Evolutionary conservation across 2,797 vertebrate genomes (phyloP).

Genomic region (Protonibea diacanthus): DNA sequence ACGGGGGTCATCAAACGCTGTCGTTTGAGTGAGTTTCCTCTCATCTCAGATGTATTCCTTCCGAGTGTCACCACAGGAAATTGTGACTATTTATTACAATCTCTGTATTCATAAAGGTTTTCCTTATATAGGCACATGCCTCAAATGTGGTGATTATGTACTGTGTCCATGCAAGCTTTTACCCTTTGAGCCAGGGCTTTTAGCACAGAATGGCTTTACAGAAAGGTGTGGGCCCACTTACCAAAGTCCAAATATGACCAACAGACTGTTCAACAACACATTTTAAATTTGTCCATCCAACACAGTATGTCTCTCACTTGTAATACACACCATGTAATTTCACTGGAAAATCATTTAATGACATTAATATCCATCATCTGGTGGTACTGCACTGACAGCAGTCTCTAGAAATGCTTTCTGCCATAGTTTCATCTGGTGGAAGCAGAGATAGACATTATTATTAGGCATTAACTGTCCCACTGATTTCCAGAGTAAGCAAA

Average conservation of each 20-base stretch:
- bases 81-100: not conserved
- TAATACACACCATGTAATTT: not conserved
- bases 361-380: not conserved
- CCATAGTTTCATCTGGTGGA: not conserved
- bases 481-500: not conserved
- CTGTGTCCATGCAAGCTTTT: not conserved
- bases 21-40: not conserved
- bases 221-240: not conserved
- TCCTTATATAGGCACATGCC: no score
- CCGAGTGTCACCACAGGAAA: not conserved
- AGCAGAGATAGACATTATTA: not conserved
- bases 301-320: not conserved
- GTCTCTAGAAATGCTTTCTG: not conserved
- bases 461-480: not conserved
- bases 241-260: not conserved
- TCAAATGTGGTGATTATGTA: not conserved
- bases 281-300: not conserved
- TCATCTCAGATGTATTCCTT: not conserved
- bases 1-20: constrained; percentile 4
- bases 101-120: constrained; percentile 3
- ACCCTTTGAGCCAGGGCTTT: not conserved
- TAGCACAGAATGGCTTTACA: not conserved
- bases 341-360: not conserved
- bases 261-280: not conserved
- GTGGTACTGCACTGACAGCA: not conserved